These are phyloP conservation scores for Pluvialis apricaria DNA, from an alignment of 2,113 vertebrate species.

Conservation along the genomic window DNA sequence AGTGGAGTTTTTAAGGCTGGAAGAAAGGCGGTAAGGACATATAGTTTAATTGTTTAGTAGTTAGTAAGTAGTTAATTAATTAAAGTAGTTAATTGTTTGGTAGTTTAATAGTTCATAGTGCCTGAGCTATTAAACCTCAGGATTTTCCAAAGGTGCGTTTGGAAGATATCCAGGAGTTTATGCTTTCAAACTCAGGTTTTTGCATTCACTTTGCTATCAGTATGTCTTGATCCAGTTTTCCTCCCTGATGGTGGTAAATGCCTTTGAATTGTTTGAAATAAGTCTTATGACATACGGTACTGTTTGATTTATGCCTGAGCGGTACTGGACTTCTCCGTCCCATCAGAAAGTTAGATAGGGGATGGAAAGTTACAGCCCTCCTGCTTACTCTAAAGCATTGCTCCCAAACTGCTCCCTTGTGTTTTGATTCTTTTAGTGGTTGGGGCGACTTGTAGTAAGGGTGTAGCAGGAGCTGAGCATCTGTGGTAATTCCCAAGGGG, in stretches of 20 bases:
- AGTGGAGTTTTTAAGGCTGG: background rate
- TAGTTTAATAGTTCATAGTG: no score
- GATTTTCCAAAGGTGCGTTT: background rate
- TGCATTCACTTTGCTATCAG: background rate
- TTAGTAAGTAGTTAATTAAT: no score
- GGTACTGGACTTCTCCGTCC: background rate
- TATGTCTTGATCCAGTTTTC: background rate
- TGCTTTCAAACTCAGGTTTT: background rate
- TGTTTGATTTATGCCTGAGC: background rate
- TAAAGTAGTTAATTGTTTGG: no score
- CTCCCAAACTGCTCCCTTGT: background rate
- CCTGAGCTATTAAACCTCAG: background rate
- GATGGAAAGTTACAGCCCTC: background rate
- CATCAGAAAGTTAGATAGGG: background rate
- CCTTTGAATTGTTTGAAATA: background rate
- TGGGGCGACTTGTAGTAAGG: background rate
- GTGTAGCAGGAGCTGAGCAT: background rate
- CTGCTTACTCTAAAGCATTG: background rate
- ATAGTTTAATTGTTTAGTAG: background rate
- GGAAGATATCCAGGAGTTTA: background rate
- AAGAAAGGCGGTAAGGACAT: background rate
- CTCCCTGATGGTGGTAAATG: background rate
- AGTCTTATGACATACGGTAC: background rate
- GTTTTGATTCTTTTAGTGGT: background rate
- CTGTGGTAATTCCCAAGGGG: background rate